phyloP scores from a whole-genome alignment of 1,140 invertebrate species.

The Bombus pascuorum region DNA sequence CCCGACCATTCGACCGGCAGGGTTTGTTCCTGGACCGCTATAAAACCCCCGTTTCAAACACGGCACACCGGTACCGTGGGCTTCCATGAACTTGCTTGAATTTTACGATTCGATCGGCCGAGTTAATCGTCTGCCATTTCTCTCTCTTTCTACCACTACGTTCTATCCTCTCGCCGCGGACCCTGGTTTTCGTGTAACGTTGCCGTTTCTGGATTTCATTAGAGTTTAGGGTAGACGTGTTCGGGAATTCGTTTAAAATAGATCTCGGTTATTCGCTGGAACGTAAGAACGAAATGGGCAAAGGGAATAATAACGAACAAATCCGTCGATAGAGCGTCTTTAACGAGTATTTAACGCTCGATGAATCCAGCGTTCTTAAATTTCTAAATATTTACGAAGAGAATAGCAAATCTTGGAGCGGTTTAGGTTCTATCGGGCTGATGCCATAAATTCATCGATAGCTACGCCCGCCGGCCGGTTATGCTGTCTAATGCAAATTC shows the following conservation, averaged over 20 bases:
- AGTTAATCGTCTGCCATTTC: slow-evolving; percentile 65
- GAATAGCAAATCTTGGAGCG: not conserved
- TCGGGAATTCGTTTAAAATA: slow-evolving; percentile 35
- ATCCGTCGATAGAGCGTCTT: not conserved
- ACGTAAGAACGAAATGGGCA: no score
- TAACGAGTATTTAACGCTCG: no score
- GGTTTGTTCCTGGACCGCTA: slow-evolving; percentile 76
- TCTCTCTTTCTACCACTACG: not conserved
- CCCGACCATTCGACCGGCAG: slow-evolving; percentile 72
- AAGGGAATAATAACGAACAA: not conserved
- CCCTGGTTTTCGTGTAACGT: slow-evolving; percentile 41
- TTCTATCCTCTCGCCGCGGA: slow-evolving; percentile 3
- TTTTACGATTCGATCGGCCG: slow-evolving; percentile 79
- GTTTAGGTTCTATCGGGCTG: no score
- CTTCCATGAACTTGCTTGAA: slow-evolving; percentile 61
- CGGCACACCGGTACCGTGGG: slow-evolving; percentile 45
- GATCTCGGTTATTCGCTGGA: not conserved
- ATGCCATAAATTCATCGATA: slow-evolving; percentile 1
- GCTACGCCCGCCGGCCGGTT: not conserved
- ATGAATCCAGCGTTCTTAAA: no score
- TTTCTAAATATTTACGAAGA: not conserved
- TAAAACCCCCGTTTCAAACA: slow-evolving; percentile 76
- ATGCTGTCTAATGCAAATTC: slow-evolving; percentile 50
- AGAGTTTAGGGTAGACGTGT: slow-evolving; percentile 47
- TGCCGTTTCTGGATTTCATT: slow-evolving; percentile 45